These are phyloP conservation scores for Timema cristinae DNA, from an alignment of 2,888 invertebrate species.

Conservation along the genomic window DNA sequence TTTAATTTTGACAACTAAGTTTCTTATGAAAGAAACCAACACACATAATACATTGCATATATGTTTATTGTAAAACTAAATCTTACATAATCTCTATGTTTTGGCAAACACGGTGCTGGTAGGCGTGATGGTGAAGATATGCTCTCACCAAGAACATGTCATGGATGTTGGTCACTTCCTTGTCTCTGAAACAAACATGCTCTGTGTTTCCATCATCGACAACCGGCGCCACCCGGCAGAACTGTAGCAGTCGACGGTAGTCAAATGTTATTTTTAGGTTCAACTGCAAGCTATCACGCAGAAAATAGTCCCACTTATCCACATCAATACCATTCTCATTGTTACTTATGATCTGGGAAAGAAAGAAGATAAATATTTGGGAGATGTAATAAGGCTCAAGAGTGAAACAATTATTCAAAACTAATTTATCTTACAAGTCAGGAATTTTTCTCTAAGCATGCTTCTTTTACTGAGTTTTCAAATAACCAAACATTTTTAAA, in stretches of 20 bases:
- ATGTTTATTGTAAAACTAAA: too few species aligned
- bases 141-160: conserved; percentile 49
- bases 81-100: conserved; percentile 48
- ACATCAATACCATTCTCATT: conserved; percentile 57
- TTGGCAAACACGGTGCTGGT: conserved; percentile 47
- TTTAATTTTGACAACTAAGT: too few species aligned
- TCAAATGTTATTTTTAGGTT: conserved; percentile 48
- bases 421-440: too few species aligned
- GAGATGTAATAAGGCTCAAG: not conserved
- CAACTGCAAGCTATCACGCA: conserved; percentile 52
- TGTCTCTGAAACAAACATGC: conserved; percentile 48
- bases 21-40: too few species aligned
- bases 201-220: conserved; percentile 21
- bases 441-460: too few species aligned
- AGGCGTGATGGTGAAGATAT: conserved; percentile 48
- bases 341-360: conserved; percentile 54
- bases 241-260: conserved; percentile 45
- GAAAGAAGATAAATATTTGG: not conserved
- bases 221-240: conserved; percentile 41
- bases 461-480: too few species aligned
- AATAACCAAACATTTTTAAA: too few species aligned
- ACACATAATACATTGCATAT: too few species aligned
- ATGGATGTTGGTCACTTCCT: conserved; percentile 46
- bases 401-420: not conserved
- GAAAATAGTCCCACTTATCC: conserved; percentile 65